Conservation (phyloP, 2,797 vertebrate species). For the Aeoliscus strigatus region DNA sequence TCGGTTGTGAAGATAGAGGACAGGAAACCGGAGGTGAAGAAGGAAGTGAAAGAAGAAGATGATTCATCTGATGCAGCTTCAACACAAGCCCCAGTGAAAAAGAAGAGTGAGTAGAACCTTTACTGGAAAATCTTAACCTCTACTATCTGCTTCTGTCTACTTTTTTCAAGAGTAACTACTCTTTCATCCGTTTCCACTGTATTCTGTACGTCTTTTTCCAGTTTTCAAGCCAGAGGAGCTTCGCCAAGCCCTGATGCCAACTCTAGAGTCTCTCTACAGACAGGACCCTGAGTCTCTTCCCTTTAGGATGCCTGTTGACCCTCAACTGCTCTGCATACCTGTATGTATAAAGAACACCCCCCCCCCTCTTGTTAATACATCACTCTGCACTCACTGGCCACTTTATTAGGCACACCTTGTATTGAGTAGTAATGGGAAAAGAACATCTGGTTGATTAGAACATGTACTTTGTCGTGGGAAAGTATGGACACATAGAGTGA, state of each 20-base stretch:
- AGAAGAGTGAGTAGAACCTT: constrained; percentile 82
- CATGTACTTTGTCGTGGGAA: no score
- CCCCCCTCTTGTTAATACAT: no score
- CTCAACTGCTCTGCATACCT: constrained; percentile 92
- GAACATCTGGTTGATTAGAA: no score
- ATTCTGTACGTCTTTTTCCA: constrained; percentile 42
- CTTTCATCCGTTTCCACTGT: background rate
- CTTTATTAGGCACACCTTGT: no score
- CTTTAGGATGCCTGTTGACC: constrained; percentile 97
- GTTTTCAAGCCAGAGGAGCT: constrained; percentile 98
- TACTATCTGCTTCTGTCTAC: background rate
- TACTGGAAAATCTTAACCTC: background rate
- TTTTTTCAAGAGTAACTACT: background rate
- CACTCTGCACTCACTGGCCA: no score
- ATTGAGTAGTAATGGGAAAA: no score
- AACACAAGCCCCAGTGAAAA: constrained; percentile 83
- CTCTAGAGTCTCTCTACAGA: constrained; percentile 93
- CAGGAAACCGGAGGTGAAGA: constrained; percentile 83
- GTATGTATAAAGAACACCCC: constrained; percentile 83
- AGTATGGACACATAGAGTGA: no score
- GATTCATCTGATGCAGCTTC: constrained; percentile 75
- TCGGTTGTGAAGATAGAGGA: constrained; percentile 72
- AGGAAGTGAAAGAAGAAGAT: constrained; percentile 86
- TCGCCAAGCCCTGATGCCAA: constrained; percentile 97
- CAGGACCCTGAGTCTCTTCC: constrained; percentile 98